Evolutionary conservation across 1,140 invertebrate genomes (phyloP).

Genomic region (Drosophila burlai): DNA sequence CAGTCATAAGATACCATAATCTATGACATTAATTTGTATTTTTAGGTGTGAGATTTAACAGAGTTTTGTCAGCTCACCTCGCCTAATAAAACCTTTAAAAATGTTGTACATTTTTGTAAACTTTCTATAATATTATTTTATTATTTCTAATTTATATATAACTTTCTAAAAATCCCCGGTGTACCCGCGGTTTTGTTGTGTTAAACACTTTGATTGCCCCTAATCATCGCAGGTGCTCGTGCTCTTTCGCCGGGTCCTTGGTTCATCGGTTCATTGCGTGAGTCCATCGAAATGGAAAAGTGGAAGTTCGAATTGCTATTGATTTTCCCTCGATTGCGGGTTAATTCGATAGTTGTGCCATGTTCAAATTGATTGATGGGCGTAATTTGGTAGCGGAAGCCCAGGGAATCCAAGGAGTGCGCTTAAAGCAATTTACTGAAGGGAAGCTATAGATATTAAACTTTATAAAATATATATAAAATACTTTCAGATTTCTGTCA

Average conservation of each 20-base stretch:
- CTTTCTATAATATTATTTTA: neutral
- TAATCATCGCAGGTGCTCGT: conserved; percentile 50
- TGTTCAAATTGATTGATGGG: conserved; percentile 68
- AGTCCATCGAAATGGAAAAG: conserved; percentile 29
- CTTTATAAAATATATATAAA: neutral
- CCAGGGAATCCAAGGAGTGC: conserved; percentile 20
- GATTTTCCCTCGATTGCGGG: conserved; percentile 50
- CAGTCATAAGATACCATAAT: neutral
- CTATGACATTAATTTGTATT: neutral
- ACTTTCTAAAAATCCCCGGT: neutral
- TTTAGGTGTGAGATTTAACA: neutral
- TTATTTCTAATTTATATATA: neutral
- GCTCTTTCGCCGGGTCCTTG: conserved; percentile 24
- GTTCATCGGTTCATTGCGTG: conserved; percentile 32
- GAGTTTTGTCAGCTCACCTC: neutral
- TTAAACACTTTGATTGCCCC: conserved; percentile 72
- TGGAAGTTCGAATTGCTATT: conserved; percentile 51
- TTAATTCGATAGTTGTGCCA: conserved; percentile 35
- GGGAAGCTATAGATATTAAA: neutral
- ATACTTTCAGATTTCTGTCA: neutral
- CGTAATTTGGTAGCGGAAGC: conserved; percentile 53
- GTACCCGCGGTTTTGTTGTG: conserved; percentile 32
- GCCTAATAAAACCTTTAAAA: neutral
- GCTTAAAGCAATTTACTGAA: neutral
- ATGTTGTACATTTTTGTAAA: no score